These are phyloP conservation scores for Muscicapa adusta DNA, from an alignment of 2,113 vertebrate genomes.

Conservation along the genomic window DNA sequence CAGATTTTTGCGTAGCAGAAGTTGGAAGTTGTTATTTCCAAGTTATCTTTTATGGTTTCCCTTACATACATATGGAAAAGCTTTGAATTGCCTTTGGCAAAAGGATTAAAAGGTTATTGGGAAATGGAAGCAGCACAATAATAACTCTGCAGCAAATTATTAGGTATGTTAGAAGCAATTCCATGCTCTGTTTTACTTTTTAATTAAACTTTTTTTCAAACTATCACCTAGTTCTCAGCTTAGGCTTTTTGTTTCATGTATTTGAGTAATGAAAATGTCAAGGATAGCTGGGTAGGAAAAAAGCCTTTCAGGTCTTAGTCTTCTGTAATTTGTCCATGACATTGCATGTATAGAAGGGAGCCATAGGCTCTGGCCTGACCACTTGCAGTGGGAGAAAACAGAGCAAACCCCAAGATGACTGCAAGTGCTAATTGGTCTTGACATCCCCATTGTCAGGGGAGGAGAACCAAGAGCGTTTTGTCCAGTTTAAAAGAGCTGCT, in stretches of 20 bases:
- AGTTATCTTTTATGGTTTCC: neutral
- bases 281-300: neutral
- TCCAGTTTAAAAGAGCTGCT: neutral
- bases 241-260: slow-evolving; percentile 5
- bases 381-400: slow-evolving; percentile 25
- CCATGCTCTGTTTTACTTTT: slow-evolving; percentile 18
- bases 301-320: neutral
- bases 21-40: neutral
- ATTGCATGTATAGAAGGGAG: neutral
- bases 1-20: neutral
- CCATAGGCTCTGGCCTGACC: neutral
- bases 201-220: slow-evolving; percentile 19
- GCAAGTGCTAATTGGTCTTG: slow-evolving; percentile 18
- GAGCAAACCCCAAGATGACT: neutral
- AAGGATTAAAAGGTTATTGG: slow-evolving; percentile 43
- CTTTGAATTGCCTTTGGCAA: slow-evolving; percentile 21
- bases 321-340: neutral
- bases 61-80: neutral
- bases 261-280: neutral
- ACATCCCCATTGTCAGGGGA: slow-evolving; percentile 26
- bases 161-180: slow-evolving; percentile 37
- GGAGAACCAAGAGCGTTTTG: neutral
- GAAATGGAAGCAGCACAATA: neutral
- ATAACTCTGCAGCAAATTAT: slow-evolving; percentile 31
- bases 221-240: neutral